Base-by-base conservation (phyloP, 2,888 invertebrate genomes). In the Melanostoma mellinum region DNA sequence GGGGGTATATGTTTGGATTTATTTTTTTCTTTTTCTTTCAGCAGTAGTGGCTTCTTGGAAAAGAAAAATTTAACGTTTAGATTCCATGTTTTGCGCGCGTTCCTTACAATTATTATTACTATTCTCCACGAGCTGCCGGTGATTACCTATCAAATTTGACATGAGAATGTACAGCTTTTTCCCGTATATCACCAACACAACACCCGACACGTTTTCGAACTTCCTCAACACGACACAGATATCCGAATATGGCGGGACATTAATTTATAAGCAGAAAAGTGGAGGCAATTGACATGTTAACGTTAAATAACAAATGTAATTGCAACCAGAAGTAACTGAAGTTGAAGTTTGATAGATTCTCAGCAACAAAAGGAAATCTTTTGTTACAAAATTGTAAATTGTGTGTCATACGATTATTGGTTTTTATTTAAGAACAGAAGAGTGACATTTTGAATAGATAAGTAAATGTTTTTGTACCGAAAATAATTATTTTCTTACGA, bases 191-290 rank as follows among this genome's bases (percentile, higher is more conserved):
- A 58, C 58, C 38, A 60, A 58, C 65, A 65, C 2, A 44, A n/a
- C 10, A 10, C 30, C 6, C 50, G 40, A 67, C 58, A 67, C 53
- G 65, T 58, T 58, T 44, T 38, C 10, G 10, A 72, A 72, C 78
- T 79, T 79, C 78, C 78, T 74, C 60, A 55, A 74, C 10, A 55
- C 55, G 78, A 38, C 74, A 74, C 33, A 68, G 44, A 61, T 68
- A 48, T 32, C 48, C 74, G 33, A 68, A 61, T n/a, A 68, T 74
- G 78, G 67, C 32, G 30, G 3, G 40, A 6, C 42, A 61, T 65
- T 20, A 20, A 20, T 20, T 20, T 1, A 20, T 20, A 20, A 20
- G 20, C 20, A 20, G 20, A 20, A 20, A 20, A 20, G 20, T 20
- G 1, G 20, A 20, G 20, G 20, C 20, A 20, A 20, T 20, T 20